Percentiles rank a stretch among this genome's conserved stretches.
Conservation (phyloP, 2,113 vertebrate species). For the Laticauda colubrina region DNA sequence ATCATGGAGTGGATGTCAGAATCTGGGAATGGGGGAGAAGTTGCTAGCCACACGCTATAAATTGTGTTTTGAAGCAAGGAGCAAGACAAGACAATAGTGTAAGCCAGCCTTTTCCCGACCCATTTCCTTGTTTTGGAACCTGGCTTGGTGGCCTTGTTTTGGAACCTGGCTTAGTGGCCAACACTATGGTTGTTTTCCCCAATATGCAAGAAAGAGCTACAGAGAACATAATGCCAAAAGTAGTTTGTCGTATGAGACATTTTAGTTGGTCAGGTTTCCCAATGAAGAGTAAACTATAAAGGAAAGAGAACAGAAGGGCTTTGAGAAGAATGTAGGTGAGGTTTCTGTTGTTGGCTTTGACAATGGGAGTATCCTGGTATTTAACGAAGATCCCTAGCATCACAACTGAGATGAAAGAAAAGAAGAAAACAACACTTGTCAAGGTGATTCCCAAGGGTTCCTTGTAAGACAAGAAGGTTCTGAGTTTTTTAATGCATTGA, state of each 20-base stretch:
- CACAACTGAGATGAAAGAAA: neutral
- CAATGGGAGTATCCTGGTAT: neutral
- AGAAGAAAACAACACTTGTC: neutral
- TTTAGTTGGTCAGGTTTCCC: neutral
- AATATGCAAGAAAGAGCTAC: neutral
- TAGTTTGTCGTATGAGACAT: neutral
- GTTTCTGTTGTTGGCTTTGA: neutral
- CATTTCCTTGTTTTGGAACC: neutral
- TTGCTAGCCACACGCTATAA: neutral
- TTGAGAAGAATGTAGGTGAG: neutral
- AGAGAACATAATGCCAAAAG: neutral
- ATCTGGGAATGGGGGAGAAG: neutral
- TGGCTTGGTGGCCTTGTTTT: neutral
- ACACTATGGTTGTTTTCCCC: too few relatives aligned
- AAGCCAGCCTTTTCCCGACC: too few relatives aligned
- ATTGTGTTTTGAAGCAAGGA: neutral
- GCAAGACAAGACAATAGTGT: too few relatives aligned
- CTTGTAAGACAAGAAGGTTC: neutral
- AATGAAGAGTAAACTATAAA: neutral
- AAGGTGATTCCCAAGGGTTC: neutral
- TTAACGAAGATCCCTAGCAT: neutral
- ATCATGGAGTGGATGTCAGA: neutral
- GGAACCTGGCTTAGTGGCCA: neutral
- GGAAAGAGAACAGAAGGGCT: neutral
- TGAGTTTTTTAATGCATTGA: neutral